Evolutionary conservation across 2,888 invertebrate species (phyloP).

Genomic region (Copidosoma aretas): DNA sequence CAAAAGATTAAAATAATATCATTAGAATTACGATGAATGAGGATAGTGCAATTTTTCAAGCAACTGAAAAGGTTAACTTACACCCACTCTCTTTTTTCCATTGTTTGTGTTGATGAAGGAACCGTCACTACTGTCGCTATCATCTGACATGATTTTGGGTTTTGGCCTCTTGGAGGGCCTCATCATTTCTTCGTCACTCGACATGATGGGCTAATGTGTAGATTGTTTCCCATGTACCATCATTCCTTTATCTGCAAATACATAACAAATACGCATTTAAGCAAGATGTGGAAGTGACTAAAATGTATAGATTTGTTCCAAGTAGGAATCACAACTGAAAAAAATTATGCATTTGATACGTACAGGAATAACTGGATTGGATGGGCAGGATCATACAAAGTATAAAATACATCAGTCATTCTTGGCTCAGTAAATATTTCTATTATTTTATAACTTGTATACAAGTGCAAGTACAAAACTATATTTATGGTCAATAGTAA

Average conservation of each 20-base stretch:
- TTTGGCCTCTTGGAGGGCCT: conserved; percentile 52
- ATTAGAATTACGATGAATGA: not conserved
- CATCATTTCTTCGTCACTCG: conserved; percentile 53
- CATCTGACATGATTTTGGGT: conserved; percentile 45
- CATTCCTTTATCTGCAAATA: conserved; percentile 42
- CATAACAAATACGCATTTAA: conserved; percentile 14
- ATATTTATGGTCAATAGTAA: too few species aligned
- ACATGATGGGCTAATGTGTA: conserved; percentile 49
- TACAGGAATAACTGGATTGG: too few species aligned
- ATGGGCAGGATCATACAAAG: too few species aligned
- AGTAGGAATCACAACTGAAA: too few species aligned
- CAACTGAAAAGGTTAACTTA: conserved; percentile 44
- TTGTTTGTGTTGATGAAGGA: conserved; percentile 49
- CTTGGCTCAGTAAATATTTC: too few species aligned
- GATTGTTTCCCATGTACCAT: conserved; percentile 37
- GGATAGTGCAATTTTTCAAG: not conserved
- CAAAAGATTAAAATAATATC: conserved; percentile 10
- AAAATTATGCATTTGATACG: too few species aligned
- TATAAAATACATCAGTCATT: too few species aligned
- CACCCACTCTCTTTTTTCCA: conserved; percentile 51
- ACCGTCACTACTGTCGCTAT: conserved; percentile 55
- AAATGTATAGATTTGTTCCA: too few species aligned
- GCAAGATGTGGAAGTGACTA: too few species aligned
- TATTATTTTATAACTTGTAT: too few species aligned
- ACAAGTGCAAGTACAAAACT: too few species aligned